Conservation (phyloP, 2,113 vertebrate species). For the Heterocephalus glaber region DNA sequence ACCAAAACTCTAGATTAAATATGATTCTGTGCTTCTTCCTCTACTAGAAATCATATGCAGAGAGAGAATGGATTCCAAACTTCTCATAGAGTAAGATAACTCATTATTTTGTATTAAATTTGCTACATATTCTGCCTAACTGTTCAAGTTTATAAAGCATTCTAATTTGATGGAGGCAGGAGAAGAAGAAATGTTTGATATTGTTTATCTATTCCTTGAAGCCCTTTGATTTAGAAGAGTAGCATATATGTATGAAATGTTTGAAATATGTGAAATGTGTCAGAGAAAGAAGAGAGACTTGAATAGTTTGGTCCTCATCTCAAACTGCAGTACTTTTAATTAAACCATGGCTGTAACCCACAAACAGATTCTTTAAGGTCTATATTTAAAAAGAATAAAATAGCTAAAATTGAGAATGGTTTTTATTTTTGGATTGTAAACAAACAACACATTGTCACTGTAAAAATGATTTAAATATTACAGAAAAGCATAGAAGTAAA, state of each 20-base stretch:
- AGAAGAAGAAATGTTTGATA: background rate
- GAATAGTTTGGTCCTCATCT: background rate
- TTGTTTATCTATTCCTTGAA: background rate
- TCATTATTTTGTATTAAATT: background rate
- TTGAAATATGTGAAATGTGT: too few species aligned
- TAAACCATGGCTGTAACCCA: background rate
- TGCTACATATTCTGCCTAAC: background rate
- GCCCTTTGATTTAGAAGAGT: background rate
- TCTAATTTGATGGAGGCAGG: background rate
- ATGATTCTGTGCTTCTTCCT: background rate
- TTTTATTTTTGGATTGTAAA: slow-evolving; percentile 56
- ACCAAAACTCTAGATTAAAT: background rate
- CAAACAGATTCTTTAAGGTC: background rate
- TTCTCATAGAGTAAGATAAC: background rate
- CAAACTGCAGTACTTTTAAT: background rate
- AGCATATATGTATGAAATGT: background rate
- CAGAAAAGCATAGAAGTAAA: slow-evolving; percentile 5
- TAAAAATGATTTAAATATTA: slow-evolving; percentile 11
- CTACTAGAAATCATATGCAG: background rate
- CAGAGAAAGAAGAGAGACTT: background rate
- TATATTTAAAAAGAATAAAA: background rate
- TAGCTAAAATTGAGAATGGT: slow-evolving; percentile 17
- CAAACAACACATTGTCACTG: background rate
- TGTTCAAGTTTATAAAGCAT: background rate
- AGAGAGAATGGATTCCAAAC: background rate